A percentile compares a stretch with the other conserved stretches of the same genome.
Conservation (phyloP, 2,797 vertebrate genomes). For the Emydoidea blandingii region DNA sequence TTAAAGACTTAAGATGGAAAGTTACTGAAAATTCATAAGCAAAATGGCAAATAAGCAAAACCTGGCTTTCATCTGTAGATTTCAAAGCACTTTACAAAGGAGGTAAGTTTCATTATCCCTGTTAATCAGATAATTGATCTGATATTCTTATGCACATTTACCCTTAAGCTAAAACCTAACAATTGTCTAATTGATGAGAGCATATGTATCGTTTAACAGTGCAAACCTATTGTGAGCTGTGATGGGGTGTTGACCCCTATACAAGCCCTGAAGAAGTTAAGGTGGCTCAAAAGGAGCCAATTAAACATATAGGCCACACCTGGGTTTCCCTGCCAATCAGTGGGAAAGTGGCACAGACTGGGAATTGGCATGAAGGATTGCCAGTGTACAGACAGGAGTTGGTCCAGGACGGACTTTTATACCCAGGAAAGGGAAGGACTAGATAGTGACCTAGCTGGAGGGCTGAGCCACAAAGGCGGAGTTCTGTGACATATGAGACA, state of each 20-base stretch:
- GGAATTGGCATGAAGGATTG: neutral
- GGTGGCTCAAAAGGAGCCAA: neutral
- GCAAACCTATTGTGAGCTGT: neutral
- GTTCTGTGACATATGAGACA: no score
- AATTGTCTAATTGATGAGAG: neutral
- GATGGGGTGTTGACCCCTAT: neutral
- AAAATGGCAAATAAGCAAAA: neutral
- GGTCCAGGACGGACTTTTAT: neutral
- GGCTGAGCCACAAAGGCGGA: no score
- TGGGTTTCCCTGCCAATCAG: neutral
- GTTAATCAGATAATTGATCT: neutral
- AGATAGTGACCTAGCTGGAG: neutral
- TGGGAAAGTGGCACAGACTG: neutral
- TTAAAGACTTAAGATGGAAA: neutral
- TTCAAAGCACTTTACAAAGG: neutral
- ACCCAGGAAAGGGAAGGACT: neutral
- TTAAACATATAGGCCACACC: neutral
- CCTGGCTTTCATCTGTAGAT: neutral
- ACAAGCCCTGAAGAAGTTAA: neutral
- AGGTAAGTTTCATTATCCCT: neutral
- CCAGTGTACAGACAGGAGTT: neutral
- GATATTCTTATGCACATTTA: neutral
- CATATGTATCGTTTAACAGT: neutral
- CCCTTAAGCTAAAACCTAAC: neutral
- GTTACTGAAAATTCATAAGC: neutral